These are phyloP conservation scores for Aleiodes leptofemur DNA, from an alignment of 2,888 invertebrate species.

Conservation along the genomic window DNA sequence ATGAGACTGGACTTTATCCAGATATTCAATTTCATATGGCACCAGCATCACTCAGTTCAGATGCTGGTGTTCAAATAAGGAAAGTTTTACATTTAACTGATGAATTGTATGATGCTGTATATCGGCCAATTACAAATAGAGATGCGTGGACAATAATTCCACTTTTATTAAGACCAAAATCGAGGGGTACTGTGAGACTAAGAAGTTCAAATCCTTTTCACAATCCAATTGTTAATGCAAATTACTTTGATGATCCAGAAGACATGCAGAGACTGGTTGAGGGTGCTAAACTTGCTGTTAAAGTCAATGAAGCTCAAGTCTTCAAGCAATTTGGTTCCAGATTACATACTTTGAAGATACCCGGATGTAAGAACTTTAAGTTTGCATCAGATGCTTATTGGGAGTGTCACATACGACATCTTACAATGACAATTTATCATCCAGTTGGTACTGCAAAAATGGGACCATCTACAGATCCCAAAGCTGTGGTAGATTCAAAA, in stretches of 20 bases:
- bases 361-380: constrained; percentile 84
- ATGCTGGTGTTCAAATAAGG: constrained; percentile 84
- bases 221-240: constrained; percentile 92
- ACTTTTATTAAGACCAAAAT: constrained; percentile 86
- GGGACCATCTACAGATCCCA: constrained; percentile 87
- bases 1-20: constrained; percentile 86
- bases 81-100: constrained; percentile 89
- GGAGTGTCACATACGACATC: constrained; percentile 90
- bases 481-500: constrained; percentile 89
- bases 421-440: constrained; percentile 94
- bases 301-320: constrained; percentile 84
- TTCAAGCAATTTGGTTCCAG: constrained; percentile 89
- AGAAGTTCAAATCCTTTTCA: constrained; percentile 89
- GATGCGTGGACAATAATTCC: constrained; percentile 92
- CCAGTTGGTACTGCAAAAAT: constrained; percentile 93
- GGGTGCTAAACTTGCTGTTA: constrained; percentile 86
- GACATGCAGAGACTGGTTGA: constrained; percentile 90
- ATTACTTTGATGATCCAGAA: constrained; percentile 89
- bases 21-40: constrained; percentile 96
- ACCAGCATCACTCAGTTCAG: constrained; percentile 90
- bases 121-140: constrained; percentile 86
- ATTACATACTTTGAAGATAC: constrained; percentile 85
- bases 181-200: constrained; percentile 86
- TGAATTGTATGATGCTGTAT: constrained; percentile 87
- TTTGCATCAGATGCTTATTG: constrained; percentile 89